Base-by-base conservation (phyloP, 1,140 invertebrate species). In the Harpegnathos saltator region DNA sequence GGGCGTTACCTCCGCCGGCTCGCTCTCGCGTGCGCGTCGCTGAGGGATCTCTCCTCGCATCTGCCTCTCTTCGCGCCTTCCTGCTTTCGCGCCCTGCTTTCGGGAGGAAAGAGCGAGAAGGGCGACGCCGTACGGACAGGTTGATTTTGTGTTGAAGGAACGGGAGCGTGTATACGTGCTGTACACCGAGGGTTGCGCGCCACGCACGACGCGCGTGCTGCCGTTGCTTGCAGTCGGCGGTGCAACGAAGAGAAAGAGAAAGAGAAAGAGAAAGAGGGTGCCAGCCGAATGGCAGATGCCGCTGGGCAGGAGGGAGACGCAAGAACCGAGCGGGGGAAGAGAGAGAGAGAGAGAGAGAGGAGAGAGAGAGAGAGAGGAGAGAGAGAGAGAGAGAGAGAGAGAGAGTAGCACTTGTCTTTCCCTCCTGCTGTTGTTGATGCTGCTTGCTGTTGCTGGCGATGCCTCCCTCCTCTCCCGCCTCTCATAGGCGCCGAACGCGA, bases 371-470 rank as follows among this genome's bases (percentile, higher is more conserved):
- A n/a, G 68, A 63, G 38, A n/a, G 19, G 19, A 38, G 1, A 68
- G 58, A 80, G 38, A 72, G 44, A 59, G 52, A n/a, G 68, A 63
- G 38, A n/a, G n/a, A 38, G 19, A 19, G 48, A 54, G 38, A 19
- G 48, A 71, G 58, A 56, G 63, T 71, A 77, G 78, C 90, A 89
- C 89, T 91, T 90, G 90, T 90, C 90, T 89, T 63, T 85, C 87
- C 81, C 83, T 89, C 73, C 71, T 77, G 73, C 73, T 80, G 86
- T 71, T 84, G 69, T 59, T 66, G 81, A 75, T 83, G 74, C 59
- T 78, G 72, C 69, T 80, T 83, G 74, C 59, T 78, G 72, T 73
- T 80, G 50, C 44, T 65, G 59, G 3, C 78, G n/a, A 38, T 83
- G 62, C 38, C 78, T 82, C n/a, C n/a, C n/a, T n/a, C n/a, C n/a